phyloP scores from a whole-genome alignment of 2,888 invertebrate species.

The Chrysotoxum bicinctum region DNA sequence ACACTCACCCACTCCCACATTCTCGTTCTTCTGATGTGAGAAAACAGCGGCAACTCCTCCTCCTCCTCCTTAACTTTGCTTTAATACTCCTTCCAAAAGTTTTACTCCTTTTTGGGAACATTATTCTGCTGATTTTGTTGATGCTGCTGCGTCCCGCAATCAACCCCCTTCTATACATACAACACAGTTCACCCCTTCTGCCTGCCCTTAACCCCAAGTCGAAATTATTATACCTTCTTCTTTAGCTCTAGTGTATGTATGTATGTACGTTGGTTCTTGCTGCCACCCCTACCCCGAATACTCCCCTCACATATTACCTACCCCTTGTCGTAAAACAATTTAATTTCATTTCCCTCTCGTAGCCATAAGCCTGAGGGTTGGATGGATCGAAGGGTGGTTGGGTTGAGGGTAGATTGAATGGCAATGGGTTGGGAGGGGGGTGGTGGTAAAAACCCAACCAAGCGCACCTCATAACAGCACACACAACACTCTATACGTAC shows the following conservation, averaged over 20 bases:
- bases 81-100: conserved; percentile 54
- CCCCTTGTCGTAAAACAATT: conserved; percentile 69
- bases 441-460: conserved; percentile 64
- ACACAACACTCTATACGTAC: conserved; percentile 15
- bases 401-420: not conserved
- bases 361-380: conserved; percentile 50
- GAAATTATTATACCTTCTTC: conserved; percentile 56
- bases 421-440: too few species aligned
- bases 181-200: conserved; percentile 36
- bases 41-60: conserved; percentile 30
- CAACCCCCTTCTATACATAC: not conserved
- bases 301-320: conserved; percentile 66
- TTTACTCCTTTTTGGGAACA: conserved; percentile 58
- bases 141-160: conserved; percentile 42
- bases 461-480: conserved; percentile 60
- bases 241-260: conserved; percentile 39
- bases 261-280: conserved; percentile 4
- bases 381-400: conserved; percentile 17
- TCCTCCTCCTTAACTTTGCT: conserved; percentile 48
- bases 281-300: not conserved
- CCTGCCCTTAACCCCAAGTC: conserved; percentile 69
- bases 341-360: conserved; percentile 73
- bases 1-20: not conserved
- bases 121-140: conserved; percentile 70
- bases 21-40: conserved; percentile 18